These are phyloP conservation scores for Steatornis caripensis DNA, from an alignment of 2,113 vertebrate species.

Conservation along the genomic window DNA sequence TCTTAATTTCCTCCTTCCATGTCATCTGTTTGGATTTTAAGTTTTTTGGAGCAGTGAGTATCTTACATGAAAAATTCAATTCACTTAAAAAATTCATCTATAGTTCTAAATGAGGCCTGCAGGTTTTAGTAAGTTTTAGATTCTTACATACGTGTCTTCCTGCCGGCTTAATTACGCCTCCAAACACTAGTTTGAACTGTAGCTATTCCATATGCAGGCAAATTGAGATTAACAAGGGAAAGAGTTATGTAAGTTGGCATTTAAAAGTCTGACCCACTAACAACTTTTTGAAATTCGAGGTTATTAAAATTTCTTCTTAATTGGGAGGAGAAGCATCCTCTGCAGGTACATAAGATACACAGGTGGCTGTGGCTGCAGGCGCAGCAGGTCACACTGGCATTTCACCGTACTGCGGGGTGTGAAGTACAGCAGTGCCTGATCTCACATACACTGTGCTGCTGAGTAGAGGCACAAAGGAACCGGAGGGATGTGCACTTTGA, in stretches of 20 bases:
- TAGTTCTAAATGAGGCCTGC: background rate
- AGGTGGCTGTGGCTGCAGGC: background rate
- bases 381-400: background rate
- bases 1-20: background rate
- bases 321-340: background rate
- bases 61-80: background rate
- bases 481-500: background rate
- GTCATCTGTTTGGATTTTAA: background rate
- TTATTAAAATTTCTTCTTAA: background rate
- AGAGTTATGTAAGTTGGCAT: background rate
- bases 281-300: background rate
- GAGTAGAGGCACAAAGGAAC: too few relatives aligned
- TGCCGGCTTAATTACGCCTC: background rate
- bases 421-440: background rate
- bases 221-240: background rate
- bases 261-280: background rate
- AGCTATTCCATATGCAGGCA: background rate
- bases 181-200: background rate
- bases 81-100: background rate
- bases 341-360: background rate
- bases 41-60: background rate
- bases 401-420: background rate
- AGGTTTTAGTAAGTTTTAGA: background rate
- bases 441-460: background rate
- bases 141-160: background rate